A percentile compares a stretch with the other conserved stretches of the same genome.
phyloP scores from a whole-genome alignment of 2,888 invertebrate species.

The Limnephilus rhombicus region DNA sequence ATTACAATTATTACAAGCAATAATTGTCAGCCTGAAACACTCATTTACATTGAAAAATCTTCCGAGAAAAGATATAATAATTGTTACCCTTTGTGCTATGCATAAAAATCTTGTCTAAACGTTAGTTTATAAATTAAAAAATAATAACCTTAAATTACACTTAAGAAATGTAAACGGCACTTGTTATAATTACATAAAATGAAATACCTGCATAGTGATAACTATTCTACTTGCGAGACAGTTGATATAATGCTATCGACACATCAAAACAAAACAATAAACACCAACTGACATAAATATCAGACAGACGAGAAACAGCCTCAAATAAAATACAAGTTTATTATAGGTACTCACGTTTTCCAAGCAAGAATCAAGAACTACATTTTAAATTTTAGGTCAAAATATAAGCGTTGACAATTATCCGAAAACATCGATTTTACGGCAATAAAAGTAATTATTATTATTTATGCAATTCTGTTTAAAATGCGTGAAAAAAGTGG shows the following conservation, averaged over 20 bases:
- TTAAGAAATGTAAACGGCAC: neutral
- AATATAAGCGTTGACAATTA: neutral
- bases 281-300: neutral
- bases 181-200: neutral
- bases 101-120: no score
- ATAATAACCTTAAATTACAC: neutral
- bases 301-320: neutral
- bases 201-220: neutral
- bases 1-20: neutral
- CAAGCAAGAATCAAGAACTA: neutral
- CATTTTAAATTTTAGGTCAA: neutral
- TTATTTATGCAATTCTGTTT: neutral
- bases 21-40: no score
- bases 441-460: neutral
- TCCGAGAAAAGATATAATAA: no score
- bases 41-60: no score
- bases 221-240: neutral
- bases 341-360: neutral
- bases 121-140: no score
- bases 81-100: no score
- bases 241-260: neutral
- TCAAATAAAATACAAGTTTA: neutral
- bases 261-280: neutral
- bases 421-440: neutral
- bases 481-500: neutral